Percentiles rank a stretch among this genome's conserved stretches.
phyloP scores from a whole-genome alignment of 2,888 invertebrate species.

The Drosophila mettleri region DNA sequence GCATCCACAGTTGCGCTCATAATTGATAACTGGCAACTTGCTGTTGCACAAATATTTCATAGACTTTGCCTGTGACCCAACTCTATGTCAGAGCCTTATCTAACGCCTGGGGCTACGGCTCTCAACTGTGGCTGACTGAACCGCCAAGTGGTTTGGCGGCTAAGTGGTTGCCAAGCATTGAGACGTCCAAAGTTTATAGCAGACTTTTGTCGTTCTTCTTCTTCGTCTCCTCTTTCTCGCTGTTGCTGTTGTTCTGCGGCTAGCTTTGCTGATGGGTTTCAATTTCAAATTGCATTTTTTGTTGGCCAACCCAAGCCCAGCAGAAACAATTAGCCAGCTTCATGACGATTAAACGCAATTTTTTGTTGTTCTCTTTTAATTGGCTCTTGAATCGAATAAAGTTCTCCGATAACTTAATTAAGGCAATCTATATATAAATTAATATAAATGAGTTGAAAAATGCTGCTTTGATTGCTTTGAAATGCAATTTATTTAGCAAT shows the following conservation, averaged over 20 bases:
- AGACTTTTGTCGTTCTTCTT: not conserved
- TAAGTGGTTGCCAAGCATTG: conserved; percentile 25
- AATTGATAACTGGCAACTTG: conserved; percentile 56
- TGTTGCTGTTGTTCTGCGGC: not conserved
- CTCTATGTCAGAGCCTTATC: conserved; percentile 8
- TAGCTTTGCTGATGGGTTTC: conserved; percentile 9
- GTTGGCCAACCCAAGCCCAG: conserved; percentile 1
- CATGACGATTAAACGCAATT: conserved; percentile 1
- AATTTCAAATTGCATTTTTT: conserved; percentile 28
- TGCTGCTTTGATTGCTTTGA: not conserved
- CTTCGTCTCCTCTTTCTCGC: too few species aligned
- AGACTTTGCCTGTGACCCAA: not conserved
- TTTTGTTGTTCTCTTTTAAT: not conserved
- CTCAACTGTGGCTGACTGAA: conserved; percentile 26
- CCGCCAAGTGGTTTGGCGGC: conserved; percentile 4
- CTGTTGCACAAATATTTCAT: conserved; percentile 12
- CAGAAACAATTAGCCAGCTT: conserved; percentile 10
- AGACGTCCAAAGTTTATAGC: conserved; percentile 32
- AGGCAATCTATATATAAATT: not conserved
- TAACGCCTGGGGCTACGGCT: conserved; percentile 10
- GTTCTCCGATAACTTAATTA: conserved; percentile 6
- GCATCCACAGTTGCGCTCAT: conserved; percentile 48
- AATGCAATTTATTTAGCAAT: not conserved
- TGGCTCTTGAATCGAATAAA: conserved; percentile 3
- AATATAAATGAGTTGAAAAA: not conserved